Conservation (phyloP, 2,113 vertebrate species). For the Micromys minutus region DNA sequence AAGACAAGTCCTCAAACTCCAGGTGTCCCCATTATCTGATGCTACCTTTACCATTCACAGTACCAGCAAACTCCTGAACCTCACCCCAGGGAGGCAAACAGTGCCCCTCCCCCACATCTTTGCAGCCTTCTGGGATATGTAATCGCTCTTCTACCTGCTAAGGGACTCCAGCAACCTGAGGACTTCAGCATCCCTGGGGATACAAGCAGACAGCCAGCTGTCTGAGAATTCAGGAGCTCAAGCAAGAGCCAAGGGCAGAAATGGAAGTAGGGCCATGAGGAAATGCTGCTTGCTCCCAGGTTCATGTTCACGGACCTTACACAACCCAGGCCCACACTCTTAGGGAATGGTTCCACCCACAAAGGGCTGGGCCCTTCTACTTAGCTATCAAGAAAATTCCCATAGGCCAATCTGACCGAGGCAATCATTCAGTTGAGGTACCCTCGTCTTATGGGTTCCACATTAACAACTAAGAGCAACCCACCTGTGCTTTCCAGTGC, state of each 20-base stretch:
- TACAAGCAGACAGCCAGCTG: neutral
- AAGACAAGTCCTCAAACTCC: no score
- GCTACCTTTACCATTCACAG: no score
- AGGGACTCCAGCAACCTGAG: no score
- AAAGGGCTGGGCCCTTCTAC: neutral
- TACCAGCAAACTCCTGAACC: neutral
- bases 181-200: neutral
- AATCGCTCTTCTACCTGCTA: no score
- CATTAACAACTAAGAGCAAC: neutral
- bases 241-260: neutral
- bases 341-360: neutral
- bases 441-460: neutral
- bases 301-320: neutral
- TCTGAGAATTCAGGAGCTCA: neutral
- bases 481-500: neutral
- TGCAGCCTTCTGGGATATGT: neutral
- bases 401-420: neutral
- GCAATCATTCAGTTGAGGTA: neutral
- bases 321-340: neutral
- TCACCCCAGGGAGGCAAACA: no score
- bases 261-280: neutral
- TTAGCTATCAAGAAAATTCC: neutral
- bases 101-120: fast-evolving
- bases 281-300: neutral
- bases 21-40: fast-evolving